These are phyloP conservation scores for Serinus canaria DNA, from an alignment of 2,113 vertebrate genomes.

Conservation along the genomic window DNA sequence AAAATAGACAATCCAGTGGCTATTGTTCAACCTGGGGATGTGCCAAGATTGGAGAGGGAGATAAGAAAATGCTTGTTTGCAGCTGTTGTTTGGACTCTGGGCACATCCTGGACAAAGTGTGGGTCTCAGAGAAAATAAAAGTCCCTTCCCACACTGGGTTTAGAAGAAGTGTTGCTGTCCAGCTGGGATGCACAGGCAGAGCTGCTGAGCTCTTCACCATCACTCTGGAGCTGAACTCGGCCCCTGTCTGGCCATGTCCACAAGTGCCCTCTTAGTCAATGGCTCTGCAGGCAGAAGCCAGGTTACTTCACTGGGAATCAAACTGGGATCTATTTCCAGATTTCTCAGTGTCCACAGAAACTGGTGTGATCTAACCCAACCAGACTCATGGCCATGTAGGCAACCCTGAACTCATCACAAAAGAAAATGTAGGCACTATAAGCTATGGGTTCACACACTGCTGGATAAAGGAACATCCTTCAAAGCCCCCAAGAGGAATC, in stretches of 20 bases:
- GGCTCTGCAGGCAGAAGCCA: background rate
- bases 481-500: background rate
- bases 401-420: background rate
- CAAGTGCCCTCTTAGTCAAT: background rate
- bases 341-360: background rate
- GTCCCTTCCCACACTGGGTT: background rate
- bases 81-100: conserved; percentile 26
- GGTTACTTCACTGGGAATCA: background rate
- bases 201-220: background rate
- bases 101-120: background rate
- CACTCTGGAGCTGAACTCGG: background rate
- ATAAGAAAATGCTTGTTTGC: conserved; percentile 14
- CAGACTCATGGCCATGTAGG: background rate
- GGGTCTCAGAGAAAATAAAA: background rate
- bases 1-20: background rate
- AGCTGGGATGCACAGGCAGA: fast-evolving
- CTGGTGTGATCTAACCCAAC: background rate
- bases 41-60: background rate
- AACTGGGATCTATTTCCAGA: background rate
- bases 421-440: background rate
- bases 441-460: background rate
- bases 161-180: background rate
- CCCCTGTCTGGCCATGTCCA: background rate
- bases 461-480: background rate
- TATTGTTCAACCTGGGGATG: conserved; percentile 31